These are phyloP conservation scores for Colinus virginianus DNA, from an alignment of 2,113 vertebrate genomes.

Conservation along the genomic window DNA sequence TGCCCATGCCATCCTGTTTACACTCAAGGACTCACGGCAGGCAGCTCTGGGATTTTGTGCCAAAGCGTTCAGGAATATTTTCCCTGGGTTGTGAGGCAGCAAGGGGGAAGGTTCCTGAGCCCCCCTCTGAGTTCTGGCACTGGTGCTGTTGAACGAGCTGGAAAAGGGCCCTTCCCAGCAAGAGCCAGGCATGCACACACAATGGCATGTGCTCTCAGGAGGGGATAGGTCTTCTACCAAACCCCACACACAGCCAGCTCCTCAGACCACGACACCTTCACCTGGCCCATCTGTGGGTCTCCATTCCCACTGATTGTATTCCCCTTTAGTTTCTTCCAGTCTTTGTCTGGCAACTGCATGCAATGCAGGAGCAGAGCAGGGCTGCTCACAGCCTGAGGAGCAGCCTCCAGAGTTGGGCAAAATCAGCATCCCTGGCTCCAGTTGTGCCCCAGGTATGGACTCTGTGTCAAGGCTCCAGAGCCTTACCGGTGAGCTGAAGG, in stretches of 20 bases:
- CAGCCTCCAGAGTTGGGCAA: not conserved
- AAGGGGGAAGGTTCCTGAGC: not conserved
- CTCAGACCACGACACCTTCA: not conserved
- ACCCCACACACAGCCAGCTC: not conserved
- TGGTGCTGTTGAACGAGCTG: conserved; percentile 22
- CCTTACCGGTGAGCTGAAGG: not conserved
- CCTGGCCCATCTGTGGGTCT: not conserved
- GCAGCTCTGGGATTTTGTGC: conserved; percentile 38
- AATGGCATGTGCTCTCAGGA: not conserved
- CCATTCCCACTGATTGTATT: not conserved
- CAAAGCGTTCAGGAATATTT: conserved; percentile 29
- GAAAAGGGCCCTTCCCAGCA: conserved; percentile 22
- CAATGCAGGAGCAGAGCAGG: not conserved
- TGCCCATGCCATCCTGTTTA: not conserved
- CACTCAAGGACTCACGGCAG: not conserved
- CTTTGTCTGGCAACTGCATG: fast-evolving
- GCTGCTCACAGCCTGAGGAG: not conserved
- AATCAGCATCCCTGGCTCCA: not conserved
- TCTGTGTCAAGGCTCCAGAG: not conserved
- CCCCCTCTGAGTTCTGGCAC: conserved; percentile 42
- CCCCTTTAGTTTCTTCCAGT: not conserved
- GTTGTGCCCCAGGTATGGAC: not conserved
- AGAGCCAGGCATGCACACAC: not conserved
- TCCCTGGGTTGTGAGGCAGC: not conserved
- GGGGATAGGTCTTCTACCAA: not conserved